These are phyloP conservation scores for Pipa parva DNA, from an alignment of 2,113 vertebrate genomes.

Conservation along the genomic window DNA sequence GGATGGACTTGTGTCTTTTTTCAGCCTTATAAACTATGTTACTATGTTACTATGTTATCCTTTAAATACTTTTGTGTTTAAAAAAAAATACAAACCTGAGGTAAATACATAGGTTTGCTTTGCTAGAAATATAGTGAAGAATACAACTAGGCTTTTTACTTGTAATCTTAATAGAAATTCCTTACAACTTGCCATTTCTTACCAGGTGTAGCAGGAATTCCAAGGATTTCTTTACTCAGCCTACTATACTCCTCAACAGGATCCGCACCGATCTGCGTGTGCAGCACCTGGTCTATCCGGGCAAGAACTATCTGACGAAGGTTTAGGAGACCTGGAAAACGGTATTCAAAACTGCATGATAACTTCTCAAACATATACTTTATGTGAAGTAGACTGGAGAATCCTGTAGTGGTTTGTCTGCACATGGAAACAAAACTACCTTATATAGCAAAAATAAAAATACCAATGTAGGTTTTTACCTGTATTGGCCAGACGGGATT, in stretches of 20 bases:
- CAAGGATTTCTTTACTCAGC: conserved; percentile 80
- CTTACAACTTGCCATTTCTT: not conserved
- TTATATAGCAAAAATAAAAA: no score
- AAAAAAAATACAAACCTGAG: no score
- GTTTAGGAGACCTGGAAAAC: conserved; percentile 82
- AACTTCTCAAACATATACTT: no score
- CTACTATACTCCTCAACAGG: conserved; percentile 77
- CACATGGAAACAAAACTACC: no score
- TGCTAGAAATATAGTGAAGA: no score
- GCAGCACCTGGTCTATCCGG: conserved; percentile 88
- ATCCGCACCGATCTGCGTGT: conserved; percentile 73
- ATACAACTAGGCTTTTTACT: no score
- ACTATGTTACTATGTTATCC: not conserved
- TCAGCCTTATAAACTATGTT: not conserved
- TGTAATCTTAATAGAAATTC: not conserved
- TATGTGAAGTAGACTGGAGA: no score
- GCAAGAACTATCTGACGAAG: conserved; percentile 92
- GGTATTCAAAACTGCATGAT: no score
- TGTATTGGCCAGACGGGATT: conserved; percentile 90
- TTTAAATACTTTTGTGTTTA: no score
- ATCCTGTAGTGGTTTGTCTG: no score
- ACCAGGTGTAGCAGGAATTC: conserved; percentile 85
- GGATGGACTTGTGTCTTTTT: not conserved
- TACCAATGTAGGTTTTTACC: conserved; percentile 70
- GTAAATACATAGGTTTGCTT: no score